A percentile compares a stretch with the other conserved stretches of the same genome.
Conservation (phyloP, 2,797 vertebrate genomes). For the Tokudaia tokunoshimensis region DNA sequence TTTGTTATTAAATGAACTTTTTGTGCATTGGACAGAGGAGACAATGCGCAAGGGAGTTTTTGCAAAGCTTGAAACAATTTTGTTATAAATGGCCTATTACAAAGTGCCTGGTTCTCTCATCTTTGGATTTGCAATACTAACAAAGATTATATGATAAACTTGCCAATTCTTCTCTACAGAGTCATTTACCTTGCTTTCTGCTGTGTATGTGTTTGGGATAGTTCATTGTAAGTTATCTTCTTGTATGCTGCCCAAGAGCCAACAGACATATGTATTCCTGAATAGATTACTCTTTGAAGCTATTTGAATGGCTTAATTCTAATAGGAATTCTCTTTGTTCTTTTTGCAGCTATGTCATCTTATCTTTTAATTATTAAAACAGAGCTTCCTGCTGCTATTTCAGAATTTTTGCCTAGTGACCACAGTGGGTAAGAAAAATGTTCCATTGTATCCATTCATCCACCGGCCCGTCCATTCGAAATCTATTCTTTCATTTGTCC, state of each 20-base stretch:
- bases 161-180: constrained; percentile 35
- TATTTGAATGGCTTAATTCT: constrained; percentile 69
- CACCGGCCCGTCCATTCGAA: background rate
- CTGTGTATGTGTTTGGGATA: background rate
- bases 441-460: constrained; percentile 2
- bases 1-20: constrained; percentile 43
- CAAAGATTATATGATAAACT: constrained; percentile 53
- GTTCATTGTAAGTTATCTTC: constrained; percentile 32
- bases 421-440: constrained; percentile 90
- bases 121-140: constrained; percentile 55
- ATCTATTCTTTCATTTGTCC: constrained; percentile 22
- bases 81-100: constrained; percentile 28
- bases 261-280: constrained; percentile 1
- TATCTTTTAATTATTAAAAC: constrained; percentile 97
- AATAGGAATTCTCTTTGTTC: constrained; percentile 77
- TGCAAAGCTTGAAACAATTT: constrained; percentile 46
- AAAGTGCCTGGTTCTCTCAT: constrained; percentile 26
- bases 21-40: constrained; percentile 2
- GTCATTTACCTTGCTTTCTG: background rate
- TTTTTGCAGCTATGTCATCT: constrained; percentile 95
- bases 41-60: constrained; percentile 1
- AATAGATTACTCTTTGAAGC: constrained; percentile 57
- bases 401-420: constrained; percentile 89
- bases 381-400: constrained; percentile 95
- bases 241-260: background rate